Evolutionary conservation across 1,140 invertebrate genomes (phyloP).

Genomic region (Drosophila ohnishii): DNA sequence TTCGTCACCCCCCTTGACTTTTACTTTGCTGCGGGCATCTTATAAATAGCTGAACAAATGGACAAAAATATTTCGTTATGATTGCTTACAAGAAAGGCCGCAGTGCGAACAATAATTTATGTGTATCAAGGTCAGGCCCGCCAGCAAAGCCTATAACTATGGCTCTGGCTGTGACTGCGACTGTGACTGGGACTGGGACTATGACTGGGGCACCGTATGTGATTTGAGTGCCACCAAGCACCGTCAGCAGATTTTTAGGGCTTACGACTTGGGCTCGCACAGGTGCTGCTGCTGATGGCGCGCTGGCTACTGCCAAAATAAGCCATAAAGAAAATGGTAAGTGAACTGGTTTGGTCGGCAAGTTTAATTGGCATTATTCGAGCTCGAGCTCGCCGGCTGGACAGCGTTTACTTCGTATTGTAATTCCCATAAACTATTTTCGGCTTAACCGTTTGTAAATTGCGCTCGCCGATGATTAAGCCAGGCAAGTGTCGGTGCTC

Average conservation of each 20-base stretch:
- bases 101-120: slow-evolving; percentile 63
- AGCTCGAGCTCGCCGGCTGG: slow-evolving; percentile 47
- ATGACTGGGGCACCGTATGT: slow-evolving; percentile 35
- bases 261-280: slow-evolving; percentile 30
- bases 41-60: slow-evolving; percentile 31
- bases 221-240: slow-evolving; percentile 40
- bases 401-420: slow-evolving; percentile 50
- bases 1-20: slow-evolving; percentile 20
- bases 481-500: slow-evolving; percentile 31
- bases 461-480: slow-evolving; percentile 44
- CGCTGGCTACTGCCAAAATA: slow-evolving; percentile 54
- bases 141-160: slow-evolving; percentile 72
- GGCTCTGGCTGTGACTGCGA: slow-evolving; percentile 20
- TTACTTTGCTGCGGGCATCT: slow-evolving; percentile 25
- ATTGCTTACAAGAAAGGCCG: slow-evolving; percentile 54
- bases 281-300: slow-evolving; percentile 45
- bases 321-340: slow-evolving; percentile 50
- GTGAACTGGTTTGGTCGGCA: slow-evolving; percentile 71
- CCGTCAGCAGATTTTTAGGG: slow-evolving; percentile 56
- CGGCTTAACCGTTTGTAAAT: slow-evolving; percentile 45
- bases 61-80: slow-evolving; percentile 63
- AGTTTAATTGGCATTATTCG: slow-evolving; percentile 78
- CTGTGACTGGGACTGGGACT: slow-evolving; percentile 3
- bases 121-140: slow-evolving; percentile 74
- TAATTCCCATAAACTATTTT: slow-evolving; percentile 59